Conservation (phyloP, 1,140 invertebrate genomes). For the Anthonomus grandis region DNA sequence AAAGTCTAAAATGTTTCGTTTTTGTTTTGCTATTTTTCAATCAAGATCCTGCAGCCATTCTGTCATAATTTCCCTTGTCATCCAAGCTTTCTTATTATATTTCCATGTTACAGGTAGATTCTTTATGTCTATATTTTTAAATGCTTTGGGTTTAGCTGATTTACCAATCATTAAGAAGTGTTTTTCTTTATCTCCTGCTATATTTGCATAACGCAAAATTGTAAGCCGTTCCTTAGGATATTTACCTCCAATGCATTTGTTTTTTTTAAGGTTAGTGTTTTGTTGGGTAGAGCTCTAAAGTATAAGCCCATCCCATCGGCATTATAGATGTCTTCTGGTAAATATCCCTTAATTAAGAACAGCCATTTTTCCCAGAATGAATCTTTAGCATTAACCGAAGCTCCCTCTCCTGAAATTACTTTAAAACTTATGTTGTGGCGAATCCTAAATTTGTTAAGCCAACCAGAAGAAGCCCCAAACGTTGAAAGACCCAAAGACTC, state of each 20-base stretch:
- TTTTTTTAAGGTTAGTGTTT: slow-evolving; percentile 2
- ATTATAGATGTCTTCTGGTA: background rate
- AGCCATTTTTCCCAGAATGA: background rate
- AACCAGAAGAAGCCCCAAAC: background rate
- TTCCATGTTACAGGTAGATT: slow-evolving; percentile 1
- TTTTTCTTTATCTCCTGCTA: slow-evolving; percentile 9
- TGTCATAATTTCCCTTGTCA: slow-evolving; percentile 2
- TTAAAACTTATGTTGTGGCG: background rate
- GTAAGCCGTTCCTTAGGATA: slow-evolving; percentile 9
- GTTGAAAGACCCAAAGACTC: background rate
- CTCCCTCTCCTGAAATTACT: background rate
- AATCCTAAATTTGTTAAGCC: background rate
- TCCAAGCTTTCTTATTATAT: slow-evolving; percentile 13
- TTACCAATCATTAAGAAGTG: background rate
- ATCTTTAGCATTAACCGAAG: background rate
- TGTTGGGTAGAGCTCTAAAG: background rate
- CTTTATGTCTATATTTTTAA: background rate
- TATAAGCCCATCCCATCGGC: background rate
- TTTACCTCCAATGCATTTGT: slow-evolving; percentile 10
- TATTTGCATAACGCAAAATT: slow-evolving; percentile 11
- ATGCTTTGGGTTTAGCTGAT: background rate
- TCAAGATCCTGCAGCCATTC: background rate
- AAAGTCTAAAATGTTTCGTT: background rate
- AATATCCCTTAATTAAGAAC: background rate
- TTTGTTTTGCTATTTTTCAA: background rate